Percentiles rank a stretch among this genome's conserved stretches.
These are phyloP conservation scores for Nebria ingens DNA, from an alignment of 1,140 invertebrate species.

Conservation along the genomic window DNA sequence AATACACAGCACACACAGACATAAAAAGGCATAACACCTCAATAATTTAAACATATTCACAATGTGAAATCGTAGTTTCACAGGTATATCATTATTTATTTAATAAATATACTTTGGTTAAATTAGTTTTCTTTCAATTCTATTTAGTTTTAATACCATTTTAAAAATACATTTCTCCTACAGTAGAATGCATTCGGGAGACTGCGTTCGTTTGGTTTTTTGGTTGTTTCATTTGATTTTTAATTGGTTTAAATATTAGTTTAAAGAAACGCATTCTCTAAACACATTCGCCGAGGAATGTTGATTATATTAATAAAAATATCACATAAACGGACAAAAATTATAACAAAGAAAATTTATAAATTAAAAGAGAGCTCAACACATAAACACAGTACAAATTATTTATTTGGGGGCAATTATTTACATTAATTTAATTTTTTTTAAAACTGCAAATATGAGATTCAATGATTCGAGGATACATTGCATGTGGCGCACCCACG, in stretches of 20 bases:
- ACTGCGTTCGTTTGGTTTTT: constrained; percentile 12
- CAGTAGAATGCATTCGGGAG: not conserved
- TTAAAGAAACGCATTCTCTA: constrained; percentile 23
- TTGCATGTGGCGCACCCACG: no score
- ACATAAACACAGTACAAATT: constrained; percentile 7
- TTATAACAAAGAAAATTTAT: constrained; percentile 5
- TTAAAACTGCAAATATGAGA: not conserved
- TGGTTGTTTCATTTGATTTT: no score
- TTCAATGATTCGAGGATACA: no score
- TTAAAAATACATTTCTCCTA: constrained; percentile 24
- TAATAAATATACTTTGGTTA: constrained; percentile 29
- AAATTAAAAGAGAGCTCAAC: constrained; percentile 9
- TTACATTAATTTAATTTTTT: not conserved
- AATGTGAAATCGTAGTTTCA: constrained; percentile 12
- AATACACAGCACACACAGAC: constrained; percentile 8
- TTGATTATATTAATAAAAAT: constrained; percentile 18
- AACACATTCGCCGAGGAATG: not conserved
- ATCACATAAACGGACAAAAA: constrained; percentile 11
- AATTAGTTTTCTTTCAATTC: constrained; percentile 19
- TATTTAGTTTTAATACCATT: constrained; percentile 24
- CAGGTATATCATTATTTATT: constrained; percentile 16
- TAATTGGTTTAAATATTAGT: constrained; percentile 11
- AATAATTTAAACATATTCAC: constrained; percentile 12
- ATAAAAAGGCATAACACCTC: constrained; percentile 3
- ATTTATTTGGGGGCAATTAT: constrained; percentile 1